Conservation (phyloP, 2,113 vertebrate genomes). For the Boulengeromyrus knoepffleri region DNA sequence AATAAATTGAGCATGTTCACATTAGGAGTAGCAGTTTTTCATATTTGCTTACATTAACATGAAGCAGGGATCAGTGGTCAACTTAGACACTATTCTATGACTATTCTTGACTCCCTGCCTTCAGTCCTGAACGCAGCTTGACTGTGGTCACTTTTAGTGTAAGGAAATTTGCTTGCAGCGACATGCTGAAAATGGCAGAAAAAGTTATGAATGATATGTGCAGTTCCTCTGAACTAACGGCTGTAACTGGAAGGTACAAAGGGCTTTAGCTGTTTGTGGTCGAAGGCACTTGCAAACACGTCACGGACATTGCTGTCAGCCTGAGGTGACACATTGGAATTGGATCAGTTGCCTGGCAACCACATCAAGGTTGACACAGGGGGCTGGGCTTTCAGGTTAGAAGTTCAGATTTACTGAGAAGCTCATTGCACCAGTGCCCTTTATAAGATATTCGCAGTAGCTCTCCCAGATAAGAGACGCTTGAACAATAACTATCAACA, state of each 20-base stretch:
- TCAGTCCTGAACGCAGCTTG: neutral
- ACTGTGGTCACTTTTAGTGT: neutral
- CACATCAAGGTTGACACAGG: neutral
- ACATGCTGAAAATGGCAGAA: neutral
- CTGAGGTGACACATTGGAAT: neutral
- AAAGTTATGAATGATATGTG: neutral
- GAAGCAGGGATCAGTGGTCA: neutral
- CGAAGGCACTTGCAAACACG: neutral
- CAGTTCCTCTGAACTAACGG: neutral
- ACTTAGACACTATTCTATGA: neutral
- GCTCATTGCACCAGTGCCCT: neutral
- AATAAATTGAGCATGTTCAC: neutral
- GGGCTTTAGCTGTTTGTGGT: neutral
- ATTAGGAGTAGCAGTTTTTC: neutral
- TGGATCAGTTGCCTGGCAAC: neutral
- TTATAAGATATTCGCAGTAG: neutral
- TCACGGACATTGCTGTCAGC: neutral
- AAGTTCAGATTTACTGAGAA: neutral
- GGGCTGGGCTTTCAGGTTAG: neutral
- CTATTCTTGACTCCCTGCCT: neutral
- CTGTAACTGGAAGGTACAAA: neutral
- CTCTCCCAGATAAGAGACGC: neutral
- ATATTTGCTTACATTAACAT: neutral
- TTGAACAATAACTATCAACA: neutral
- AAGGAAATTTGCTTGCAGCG: neutral